phyloP scores from a whole-genome alignment of 2,113 vertebrate species.

The Columba livia region DNA sequence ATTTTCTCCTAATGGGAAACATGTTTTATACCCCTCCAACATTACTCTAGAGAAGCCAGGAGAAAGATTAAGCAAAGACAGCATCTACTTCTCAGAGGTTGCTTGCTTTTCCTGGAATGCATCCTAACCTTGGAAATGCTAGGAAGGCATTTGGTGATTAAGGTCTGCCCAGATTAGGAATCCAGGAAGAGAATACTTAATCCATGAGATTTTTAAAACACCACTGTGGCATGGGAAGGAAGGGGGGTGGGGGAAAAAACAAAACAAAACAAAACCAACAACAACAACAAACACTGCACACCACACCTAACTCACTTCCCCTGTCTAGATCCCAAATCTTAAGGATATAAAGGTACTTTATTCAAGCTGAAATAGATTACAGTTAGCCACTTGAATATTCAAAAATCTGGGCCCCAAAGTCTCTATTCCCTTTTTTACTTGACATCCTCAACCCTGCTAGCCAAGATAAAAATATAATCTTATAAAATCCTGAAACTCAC shows the following conservation, averaged over 20 bases:
- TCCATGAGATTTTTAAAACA: neutral
- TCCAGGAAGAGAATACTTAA: neutral
- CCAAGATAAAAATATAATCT: neutral
- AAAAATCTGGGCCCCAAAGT: neutral
- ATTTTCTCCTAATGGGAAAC: constrained; percentile 13
- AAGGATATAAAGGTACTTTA: neutral
- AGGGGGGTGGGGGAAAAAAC: fast-evolving
- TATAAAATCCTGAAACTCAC: neutral
- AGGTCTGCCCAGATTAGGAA: neutral
- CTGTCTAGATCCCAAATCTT: neutral
- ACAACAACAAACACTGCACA: neutral
- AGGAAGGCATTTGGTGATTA: neutral
- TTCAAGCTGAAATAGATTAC: neutral
- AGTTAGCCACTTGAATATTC: neutral
- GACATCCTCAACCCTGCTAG: neutral
- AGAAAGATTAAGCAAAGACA: neutral
- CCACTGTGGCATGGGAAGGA: neutral
- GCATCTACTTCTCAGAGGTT: neutral
- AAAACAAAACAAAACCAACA: neutral
- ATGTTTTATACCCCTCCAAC: constrained; percentile 11
- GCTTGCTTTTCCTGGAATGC: neutral
- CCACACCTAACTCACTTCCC: neutral
- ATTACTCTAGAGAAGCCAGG: constrained; percentile 19
- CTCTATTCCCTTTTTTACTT: neutral
- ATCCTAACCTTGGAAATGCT: neutral